Evolutionary conservation across 2,113 vertebrate species (phyloP).

Genomic region (Myotis davidii): DNA sequence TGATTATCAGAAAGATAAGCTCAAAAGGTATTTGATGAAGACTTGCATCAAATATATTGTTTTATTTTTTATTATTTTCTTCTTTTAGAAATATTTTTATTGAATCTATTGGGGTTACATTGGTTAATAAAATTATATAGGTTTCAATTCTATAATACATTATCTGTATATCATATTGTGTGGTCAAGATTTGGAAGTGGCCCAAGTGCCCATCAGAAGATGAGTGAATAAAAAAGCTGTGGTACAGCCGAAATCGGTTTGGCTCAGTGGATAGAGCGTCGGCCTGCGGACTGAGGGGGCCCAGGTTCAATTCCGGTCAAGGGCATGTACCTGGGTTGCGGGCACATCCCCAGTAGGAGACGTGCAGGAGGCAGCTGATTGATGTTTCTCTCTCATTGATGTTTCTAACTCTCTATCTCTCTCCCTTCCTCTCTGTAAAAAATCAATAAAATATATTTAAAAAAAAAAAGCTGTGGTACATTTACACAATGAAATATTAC

Average conservation of each 20-base stretch:
- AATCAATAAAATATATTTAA: too few species aligned
- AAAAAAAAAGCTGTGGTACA: neutral
- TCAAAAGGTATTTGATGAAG: constrained; percentile 4
- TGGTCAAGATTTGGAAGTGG: neutral
- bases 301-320: too few species aligned
- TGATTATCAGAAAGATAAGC: neutral
- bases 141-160: neutral
- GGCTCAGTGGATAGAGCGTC: too few species aligned
- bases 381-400: too few species aligned
- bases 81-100: neutral
- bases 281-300: too few species aligned
- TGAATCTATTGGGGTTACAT: neutral
- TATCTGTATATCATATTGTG: neutral
- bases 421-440: too few species aligned
- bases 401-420: too few species aligned
- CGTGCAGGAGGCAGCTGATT: too few species aligned
- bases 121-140: neutral
- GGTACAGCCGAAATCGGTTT: too few species aligned
- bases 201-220: neutral
- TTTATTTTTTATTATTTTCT: neutral
- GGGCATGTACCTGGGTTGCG: too few species aligned
- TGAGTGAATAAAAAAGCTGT: neutral
- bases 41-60: neutral
- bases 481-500: neutral
- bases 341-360: too few species aligned